phyloP scores from a whole-genome alignment of 2,113 vertebrate genomes.

The Labeo catla region DNA sequence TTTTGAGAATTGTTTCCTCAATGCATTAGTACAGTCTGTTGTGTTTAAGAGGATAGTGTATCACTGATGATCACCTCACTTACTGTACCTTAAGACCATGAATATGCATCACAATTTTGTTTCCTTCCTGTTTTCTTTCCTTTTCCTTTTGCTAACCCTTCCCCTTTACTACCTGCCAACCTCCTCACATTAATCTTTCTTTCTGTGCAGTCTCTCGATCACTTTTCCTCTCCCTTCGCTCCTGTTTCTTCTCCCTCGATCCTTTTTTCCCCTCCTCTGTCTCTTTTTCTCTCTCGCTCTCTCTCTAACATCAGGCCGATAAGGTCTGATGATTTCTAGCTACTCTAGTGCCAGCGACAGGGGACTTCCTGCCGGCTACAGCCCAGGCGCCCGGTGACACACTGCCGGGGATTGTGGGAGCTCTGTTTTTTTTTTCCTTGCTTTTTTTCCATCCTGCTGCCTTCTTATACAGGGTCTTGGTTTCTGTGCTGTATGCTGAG shows the following conservation, averaged over 20 bases:
- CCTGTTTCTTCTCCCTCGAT: constrained; percentile 19
- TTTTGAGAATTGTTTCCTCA: not conserved
- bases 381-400: constrained; percentile 64
- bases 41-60: not conserved
- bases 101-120: not conserved
- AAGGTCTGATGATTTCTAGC: constrained; percentile 87
- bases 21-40: not conserved
- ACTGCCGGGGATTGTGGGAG: constrained; percentile 51
- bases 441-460: not conserved
- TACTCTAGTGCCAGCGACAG: constrained; percentile 73
- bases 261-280: not conserved
- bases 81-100: not conserved
- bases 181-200: constrained; percentile 38
- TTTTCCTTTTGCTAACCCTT: not conserved
- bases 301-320: constrained; percentile 74
- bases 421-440: constrained; percentile 15
- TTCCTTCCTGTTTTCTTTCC: not conserved
- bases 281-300: constrained; percentile 55
- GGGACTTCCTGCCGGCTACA: constrained; percentile 73
- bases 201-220: constrained; percentile 30
- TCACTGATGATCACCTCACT: not conserved
- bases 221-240: constrained; percentile 35
- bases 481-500: constrained; percentile 21
- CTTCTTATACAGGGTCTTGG: not conserved
- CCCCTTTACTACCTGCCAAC: not conserved